Base-by-base conservation (phyloP, 2,888 invertebrate species). In the Tenthredo scrophulariae region DNA sequence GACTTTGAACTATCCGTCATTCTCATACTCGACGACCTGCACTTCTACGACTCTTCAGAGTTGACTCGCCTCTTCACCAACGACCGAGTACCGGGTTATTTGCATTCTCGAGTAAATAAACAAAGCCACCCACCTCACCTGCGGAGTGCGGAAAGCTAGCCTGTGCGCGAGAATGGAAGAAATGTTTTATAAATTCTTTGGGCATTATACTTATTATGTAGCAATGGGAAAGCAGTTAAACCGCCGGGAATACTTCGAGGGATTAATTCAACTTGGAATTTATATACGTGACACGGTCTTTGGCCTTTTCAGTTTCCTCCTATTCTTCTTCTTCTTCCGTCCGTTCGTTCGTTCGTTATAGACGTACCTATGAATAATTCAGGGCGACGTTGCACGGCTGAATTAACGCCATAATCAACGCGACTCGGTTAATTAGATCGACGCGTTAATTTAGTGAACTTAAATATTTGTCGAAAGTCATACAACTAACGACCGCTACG, bases 51-150 rank as follows among this genome's bases (percentile, higher is more conserved):
- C 29, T 15, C 15, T 29, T 18, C 67, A 6, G 18, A 6, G 18
- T 18, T 70, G 70, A 40, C 72, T 72, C 10, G 26, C 18, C 67
- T 67, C 62, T 62, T 9, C 26, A 62, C 62, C 62, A 10, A 33
- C 67, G 33, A 26, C 22, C 65, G 5, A 65, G 65, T 65, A 65
- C 65, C 65, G 1, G 2, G 65, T 67, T 43, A 74, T 43, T 74
- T 74, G n/a, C 40, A 74, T 74, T 74, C 43, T 74, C 15, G n/a
- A 74, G 74, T 40, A 26, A 74, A 74, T 43, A 74, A 43, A 74
- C 74, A 43, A 43, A 74, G 70, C 33, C 33, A 37, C 18, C 33
- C 33, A 37, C 18, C 29, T n/a, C 18, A n/a, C n/a, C 54, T 7
- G 5, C 15, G 18, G 40, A 43, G 43, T 7, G 1, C 10, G 43